A percentile compares a stretch with the other conserved stretches of the same genome.
phyloP scores from a whole-genome alignment of 2,113 vertebrate species.

The Anser cygnoides region DNA sequence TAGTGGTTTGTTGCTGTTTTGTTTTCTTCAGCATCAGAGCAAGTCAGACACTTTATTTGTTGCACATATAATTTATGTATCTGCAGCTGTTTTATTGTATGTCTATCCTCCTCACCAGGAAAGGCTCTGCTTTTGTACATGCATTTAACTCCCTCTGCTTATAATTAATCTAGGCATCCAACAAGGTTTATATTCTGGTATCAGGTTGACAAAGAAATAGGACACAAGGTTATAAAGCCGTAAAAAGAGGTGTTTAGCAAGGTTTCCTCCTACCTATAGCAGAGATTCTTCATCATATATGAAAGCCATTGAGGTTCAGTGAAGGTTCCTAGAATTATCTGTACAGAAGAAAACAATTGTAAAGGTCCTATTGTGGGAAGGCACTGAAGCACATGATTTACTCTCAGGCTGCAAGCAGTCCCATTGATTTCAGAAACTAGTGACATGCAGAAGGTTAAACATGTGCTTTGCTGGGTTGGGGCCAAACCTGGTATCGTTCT shows the following conservation, averaged over 20 bases:
- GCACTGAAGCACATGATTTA: slow-evolving; percentile 66
- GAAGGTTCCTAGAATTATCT: slow-evolving; percentile 55
- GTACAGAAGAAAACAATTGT: slow-evolving; percentile 54
- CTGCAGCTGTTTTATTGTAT: background rate
- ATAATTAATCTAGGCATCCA: background rate
- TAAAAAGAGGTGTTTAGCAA: slow-evolving; percentile 9
- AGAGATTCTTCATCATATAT: background rate
- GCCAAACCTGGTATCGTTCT: slow-evolving; percentile 6
- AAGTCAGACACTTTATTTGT: background rate
- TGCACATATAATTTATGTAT: background rate
- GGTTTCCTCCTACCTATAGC: slow-evolving; percentile 14
- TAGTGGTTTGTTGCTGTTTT: too few species aligned
- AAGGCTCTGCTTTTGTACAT: background rate
- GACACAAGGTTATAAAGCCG: background rate
- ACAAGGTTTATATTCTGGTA: background rate
- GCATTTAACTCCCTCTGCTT: background rate
- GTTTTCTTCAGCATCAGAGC: background rate
- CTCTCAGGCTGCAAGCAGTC: slow-evolving; percentile 33
- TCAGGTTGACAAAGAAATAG: background rate
- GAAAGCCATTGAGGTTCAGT: slow-evolving; percentile 14
- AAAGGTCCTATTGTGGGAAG: slow-evolving; percentile 46
- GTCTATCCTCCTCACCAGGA: background rate
- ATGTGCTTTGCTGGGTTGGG: slow-evolving; percentile 33
- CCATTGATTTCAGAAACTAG: slow-evolving; percentile 59
- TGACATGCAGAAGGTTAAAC: slow-evolving; percentile 66